Percentiles rank a stretch among this genome's conserved stretches.
phyloP scores from a whole-genome alignment of 2,113 vertebrate genomes.

The Nasalis larvatus region DNA sequence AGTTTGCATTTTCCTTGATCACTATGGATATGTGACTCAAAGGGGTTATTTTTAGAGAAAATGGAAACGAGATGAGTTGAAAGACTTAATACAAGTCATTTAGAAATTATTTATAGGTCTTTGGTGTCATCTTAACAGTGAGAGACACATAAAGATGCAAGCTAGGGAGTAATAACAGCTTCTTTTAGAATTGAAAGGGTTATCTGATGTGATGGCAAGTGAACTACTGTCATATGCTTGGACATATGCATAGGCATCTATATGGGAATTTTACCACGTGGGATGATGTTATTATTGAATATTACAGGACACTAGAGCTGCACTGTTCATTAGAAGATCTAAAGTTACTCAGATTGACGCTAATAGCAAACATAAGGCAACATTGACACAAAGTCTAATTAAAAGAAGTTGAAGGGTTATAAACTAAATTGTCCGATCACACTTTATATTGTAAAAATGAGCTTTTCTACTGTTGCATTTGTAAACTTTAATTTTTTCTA shows the following conservation, averaged over 20 bases:
- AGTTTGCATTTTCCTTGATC: conserved; percentile 47
- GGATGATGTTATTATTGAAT: background rate
- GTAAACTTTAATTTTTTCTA: background rate
- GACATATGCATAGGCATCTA: background rate
- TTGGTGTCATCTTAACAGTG: background rate
- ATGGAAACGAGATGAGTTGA: conserved; percentile 34
- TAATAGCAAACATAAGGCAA: background rate
- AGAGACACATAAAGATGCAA: background rate
- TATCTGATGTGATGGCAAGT: background rate
- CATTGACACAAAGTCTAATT: background rate
- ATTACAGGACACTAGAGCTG: background rate
- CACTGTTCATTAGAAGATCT: background rate
- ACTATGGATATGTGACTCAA: conserved; percentile 40
- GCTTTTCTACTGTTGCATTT: background rate
- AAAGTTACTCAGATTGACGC: background rate
- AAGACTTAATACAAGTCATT: conserved; percentile 38
- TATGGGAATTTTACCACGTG: background rate
- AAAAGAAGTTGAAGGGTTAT: background rate
- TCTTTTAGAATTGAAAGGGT: background rate
- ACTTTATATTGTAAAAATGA: background rate
- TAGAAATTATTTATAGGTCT: background rate
- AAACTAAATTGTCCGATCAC: background rate
- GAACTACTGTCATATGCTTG: background rate
- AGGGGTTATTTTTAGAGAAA: conserved; percentile 51
- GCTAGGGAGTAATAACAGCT: background rate